Evolutionary conservation across 2,888 invertebrate genomes (phyloP).

Genomic region (Bhutanitis thaidina): DNA sequence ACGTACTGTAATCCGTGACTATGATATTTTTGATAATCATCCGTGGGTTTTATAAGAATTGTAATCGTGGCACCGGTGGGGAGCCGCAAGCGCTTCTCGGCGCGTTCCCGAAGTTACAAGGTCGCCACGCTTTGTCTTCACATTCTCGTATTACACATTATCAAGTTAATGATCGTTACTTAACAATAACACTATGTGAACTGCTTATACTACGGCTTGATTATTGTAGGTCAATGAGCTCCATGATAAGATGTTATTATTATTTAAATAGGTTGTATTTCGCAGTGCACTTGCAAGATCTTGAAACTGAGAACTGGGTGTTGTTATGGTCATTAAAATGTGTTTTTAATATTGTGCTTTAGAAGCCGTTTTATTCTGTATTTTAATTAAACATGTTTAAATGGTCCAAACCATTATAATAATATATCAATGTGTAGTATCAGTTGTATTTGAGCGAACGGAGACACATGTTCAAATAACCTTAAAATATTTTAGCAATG

Average conservation of each 20-base stretch:
- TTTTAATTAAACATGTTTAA: no score
- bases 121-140: conserved; percentile 66
- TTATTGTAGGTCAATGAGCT: conserved; percentile 54
- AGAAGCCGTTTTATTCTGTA: no score
- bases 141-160: conserved; percentile 61
- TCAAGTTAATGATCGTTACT: conserved; percentile 62
- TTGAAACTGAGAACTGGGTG: conserved; percentile 3
- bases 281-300: conserved; percentile 10
- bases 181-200: conserved; percentile 65
- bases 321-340: background rate
- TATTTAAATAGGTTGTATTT: conserved; percentile 26
- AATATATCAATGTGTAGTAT: no score
- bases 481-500: no score
- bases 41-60: conserved; percentile 74
- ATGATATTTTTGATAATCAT: conserved; percentile 62
- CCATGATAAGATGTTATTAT: conserved; percentile 44
- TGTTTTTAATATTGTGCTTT: no score
- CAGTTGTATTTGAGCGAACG: no score
- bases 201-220: conserved; percentile 43
- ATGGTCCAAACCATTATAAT: no score
- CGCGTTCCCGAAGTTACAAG: conserved; percentile 59
- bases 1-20: conserved; percentile 55
- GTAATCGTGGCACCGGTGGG: conserved; percentile 59
- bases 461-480: no score
- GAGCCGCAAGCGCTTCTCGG: conserved; percentile 41